Evolutionary conservation across 2,797 vertebrate species (phyloP).

Genomic region (Dryobates pubescens): DNA sequence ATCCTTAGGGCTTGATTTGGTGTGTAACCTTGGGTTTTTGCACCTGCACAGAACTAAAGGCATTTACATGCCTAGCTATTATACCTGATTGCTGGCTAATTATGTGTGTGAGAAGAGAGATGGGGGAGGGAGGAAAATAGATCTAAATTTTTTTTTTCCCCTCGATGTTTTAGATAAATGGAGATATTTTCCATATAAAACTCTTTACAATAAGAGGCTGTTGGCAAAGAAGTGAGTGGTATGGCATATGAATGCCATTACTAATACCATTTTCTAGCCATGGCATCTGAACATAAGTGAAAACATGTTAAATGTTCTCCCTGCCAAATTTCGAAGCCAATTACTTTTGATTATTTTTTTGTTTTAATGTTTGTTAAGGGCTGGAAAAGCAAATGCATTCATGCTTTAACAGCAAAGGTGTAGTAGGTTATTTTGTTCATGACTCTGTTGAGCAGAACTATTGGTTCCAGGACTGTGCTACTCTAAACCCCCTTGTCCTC

Average conservation of each 20-base stretch:
- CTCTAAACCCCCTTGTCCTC: conserved; percentile 8
- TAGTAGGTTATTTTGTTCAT: not conserved
- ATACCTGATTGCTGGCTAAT: conserved; percentile 71
- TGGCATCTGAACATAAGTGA: not conserved
- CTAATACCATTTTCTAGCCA: conserved; percentile 32
- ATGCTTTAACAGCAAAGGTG: not conserved
- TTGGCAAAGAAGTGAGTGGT: conserved; percentile 10
- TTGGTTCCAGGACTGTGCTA: not conserved
- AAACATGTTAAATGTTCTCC: conserved; percentile 2
- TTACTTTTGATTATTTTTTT: not conserved
- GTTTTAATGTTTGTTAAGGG: not conserved
- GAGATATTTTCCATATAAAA: not conserved
- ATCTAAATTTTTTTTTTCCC: conserved; percentile 37
- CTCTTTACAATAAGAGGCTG: not conserved
- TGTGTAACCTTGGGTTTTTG: conserved; percentile 31
- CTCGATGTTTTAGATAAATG: conserved; percentile 11
- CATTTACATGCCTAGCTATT: conserved; percentile 67
- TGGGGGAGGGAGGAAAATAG: conserved; percentile 27
- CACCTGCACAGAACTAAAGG: conserved; percentile 48
- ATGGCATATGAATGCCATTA: not conserved
- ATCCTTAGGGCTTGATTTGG: conserved; percentile 48
- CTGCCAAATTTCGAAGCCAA: conserved; percentile 36
- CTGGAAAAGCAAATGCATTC: not conserved
- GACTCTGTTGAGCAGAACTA: not conserved
- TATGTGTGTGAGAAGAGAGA: conserved; percentile 10